phyloP scores from a whole-genome alignment of 2,888 invertebrate species.

The Acleris holmiana region DNA sequence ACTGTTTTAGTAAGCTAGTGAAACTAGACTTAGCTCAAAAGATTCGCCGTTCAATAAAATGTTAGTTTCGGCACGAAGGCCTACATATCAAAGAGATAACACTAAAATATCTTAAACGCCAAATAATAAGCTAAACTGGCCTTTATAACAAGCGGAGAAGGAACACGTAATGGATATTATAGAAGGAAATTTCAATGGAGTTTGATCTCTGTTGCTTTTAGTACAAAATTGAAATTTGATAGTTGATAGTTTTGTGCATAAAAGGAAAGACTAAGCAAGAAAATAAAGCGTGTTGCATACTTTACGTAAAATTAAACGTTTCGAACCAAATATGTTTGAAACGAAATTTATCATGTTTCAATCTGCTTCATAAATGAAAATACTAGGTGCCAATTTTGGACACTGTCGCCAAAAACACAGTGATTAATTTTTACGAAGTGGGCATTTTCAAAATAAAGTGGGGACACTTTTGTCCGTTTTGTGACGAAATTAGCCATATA shows the following conservation, averaged over 20 bases:
- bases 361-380: conserved; percentile 19
- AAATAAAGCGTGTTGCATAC: conserved; percentile 69
- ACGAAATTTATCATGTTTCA: background rate
- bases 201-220: conserved; percentile 51
- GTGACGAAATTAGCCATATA: too few species aligned
- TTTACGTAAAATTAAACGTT: conserved; percentile 79
- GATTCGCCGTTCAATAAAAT: conserved; percentile 75
- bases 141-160: conserved; percentile 50
- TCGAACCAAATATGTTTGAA: conserved; percentile 60
- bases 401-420: too few species aligned
- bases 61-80: conserved; percentile 81
- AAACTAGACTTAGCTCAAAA: conserved; percentile 69
- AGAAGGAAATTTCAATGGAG: conserved; percentile 45
- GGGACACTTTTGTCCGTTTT: too few species aligned
- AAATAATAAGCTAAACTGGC: conserved; percentile 48
- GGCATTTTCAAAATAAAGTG: too few species aligned
- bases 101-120: conserved; percentile 59
- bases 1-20: conserved; percentile 48
- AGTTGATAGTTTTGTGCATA: conserved; percentile 52
- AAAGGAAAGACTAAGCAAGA: conserved; percentile 60
- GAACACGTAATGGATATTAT: conserved; percentile 46
- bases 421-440: too few species aligned
- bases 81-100: conserved; percentile 67
- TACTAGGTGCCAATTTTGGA: too few species aligned
- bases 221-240: conserved; percentile 57